Evolutionary conservation across 2,888 invertebrate species (phyloP).

Genomic region (Hartigia nigra): DNA sequence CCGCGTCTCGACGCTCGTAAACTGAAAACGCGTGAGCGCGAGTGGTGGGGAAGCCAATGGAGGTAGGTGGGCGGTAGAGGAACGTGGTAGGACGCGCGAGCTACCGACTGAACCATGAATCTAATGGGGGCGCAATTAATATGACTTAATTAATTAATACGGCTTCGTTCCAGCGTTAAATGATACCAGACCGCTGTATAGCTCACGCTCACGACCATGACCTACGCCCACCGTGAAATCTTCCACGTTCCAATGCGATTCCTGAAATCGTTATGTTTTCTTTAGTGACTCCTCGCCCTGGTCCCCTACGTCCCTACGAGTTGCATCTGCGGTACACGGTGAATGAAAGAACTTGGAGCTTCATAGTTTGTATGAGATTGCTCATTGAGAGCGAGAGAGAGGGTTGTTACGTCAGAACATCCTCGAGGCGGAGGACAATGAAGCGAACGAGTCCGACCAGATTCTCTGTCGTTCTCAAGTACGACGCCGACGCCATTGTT

Average conservation of each 20-base stretch:
- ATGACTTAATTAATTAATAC: slow-evolving; percentile 59
- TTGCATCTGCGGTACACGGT: neutral
- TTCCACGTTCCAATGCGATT: neutral
- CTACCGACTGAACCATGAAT: neutral
- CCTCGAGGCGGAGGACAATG: neutral
- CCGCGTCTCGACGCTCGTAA: neutral
- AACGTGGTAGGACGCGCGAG: neutral
- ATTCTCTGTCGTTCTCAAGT: neutral
- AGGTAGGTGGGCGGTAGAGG: neutral
- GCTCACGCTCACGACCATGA: slow-evolving; percentile 40
- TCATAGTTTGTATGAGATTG: neutral
- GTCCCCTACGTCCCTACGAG: neutral
- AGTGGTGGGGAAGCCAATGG: neutral
- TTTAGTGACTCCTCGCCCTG: neutral
- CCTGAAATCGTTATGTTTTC: neutral
- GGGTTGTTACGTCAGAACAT: neutral
- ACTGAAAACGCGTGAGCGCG: neutral
- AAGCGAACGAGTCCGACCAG: neutral
- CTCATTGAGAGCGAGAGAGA: neutral
- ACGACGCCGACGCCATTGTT: neutral
- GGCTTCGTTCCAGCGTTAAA: slow-evolving; percentile 41
- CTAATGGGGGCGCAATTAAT: slow-evolving; percentile 44
- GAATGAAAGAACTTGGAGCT: neutral
- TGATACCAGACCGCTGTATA: neutral
- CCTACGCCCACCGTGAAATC: slow-evolving; percentile 41